phyloP scores from a whole-genome alignment of 2,113 vertebrate genomes.

The Seriola aureovittata region DNA sequence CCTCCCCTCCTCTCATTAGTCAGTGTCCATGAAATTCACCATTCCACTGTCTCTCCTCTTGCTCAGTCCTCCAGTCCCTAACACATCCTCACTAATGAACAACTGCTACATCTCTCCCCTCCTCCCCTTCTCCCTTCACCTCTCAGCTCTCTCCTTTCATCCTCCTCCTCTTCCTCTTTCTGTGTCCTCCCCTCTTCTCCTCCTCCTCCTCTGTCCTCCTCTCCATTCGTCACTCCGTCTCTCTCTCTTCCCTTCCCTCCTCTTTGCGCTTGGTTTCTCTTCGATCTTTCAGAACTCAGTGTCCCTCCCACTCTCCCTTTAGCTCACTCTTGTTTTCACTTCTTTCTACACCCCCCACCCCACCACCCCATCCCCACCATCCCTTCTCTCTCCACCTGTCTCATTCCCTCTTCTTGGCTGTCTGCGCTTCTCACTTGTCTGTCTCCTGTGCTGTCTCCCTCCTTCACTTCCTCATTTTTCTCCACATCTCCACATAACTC shows the following conservation, averaged over 20 bases:
- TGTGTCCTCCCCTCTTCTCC: slow-evolving; percentile 37
- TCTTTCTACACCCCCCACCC: slow-evolving; percentile 35
- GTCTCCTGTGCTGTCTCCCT: slow-evolving; percentile 23
- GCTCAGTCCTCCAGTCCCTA: slow-evolving; percentile 59
- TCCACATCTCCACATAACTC: slow-evolving; percentile 6
- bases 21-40: slow-evolving; percentile 72
- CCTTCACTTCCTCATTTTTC: slow-evolving; percentile 8
- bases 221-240: slow-evolving; percentile 31
- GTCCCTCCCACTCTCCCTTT: slow-evolving; percentile 64
- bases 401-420: slow-evolving; percentile 44
- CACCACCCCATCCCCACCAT: neutral
- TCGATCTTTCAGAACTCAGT: slow-evolving; percentile 55
- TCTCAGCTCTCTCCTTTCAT: slow-evolving; percentile 23
- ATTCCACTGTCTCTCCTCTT: slow-evolving; percentile 52
- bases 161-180: slow-evolving; percentile 51
- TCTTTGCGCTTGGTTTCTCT: slow-evolving; percentile 49
- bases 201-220: slow-evolving; percentile 27
- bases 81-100: slow-evolving; percentile 71
- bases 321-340: slow-evolving; percentile 61
- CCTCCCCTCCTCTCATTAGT: slow-evolving; percentile 68
- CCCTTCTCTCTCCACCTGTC: slow-evolving; percentile 53
- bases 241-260: neutral
- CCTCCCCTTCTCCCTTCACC: slow-evolving; percentile 27
- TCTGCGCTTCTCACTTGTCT: slow-evolving; percentile 45
- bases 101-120: slow-evolving; percentile 47